These are phyloP conservation scores for Shinisaurus crocodilurus DNA, from an alignment of 2,113 vertebrate species.

Conservation along the genomic window DNA sequence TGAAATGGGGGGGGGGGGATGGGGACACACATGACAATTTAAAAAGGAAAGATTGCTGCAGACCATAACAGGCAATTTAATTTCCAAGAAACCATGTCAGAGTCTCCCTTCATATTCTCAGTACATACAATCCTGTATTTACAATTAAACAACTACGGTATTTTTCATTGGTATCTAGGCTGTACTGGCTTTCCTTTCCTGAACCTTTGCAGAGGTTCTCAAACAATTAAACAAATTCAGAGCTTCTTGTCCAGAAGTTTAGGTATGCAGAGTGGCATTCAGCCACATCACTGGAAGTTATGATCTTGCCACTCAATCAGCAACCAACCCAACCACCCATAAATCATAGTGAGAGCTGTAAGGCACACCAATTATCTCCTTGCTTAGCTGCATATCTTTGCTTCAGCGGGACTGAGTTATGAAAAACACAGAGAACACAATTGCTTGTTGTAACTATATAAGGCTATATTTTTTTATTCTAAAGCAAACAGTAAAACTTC, in stretches of 20 bases:
- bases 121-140: background rate
- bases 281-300: background rate
- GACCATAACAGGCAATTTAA: background rate
- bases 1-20: too few species aligned
- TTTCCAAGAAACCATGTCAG: slow-evolving; percentile 14
- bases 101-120: background rate
- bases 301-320: background rate
- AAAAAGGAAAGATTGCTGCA: background rate
- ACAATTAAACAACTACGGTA: background rate
- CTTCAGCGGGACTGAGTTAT: background rate
- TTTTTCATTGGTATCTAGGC: background rate
- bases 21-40: background rate
- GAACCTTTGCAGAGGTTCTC: slow-evolving; percentile 4
- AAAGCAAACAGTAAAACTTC: slow-evolving; percentile 7
- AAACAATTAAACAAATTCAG: background rate
- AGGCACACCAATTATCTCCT: background rate
- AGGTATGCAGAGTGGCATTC: background rate
- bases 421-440: background rate
- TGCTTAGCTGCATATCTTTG: background rate
- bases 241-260: background rate
- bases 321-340: background rate
- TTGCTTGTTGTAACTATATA: slow-evolving; percentile 28
- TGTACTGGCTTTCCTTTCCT: background rate
- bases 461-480: slow-evolving; percentile 8
- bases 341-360: background rate